Percentiles rank a stretch among this genome's conserved stretches.
Conservation (phyloP, 2,888 invertebrate species). For the Agonum fuliginosum region DNA sequence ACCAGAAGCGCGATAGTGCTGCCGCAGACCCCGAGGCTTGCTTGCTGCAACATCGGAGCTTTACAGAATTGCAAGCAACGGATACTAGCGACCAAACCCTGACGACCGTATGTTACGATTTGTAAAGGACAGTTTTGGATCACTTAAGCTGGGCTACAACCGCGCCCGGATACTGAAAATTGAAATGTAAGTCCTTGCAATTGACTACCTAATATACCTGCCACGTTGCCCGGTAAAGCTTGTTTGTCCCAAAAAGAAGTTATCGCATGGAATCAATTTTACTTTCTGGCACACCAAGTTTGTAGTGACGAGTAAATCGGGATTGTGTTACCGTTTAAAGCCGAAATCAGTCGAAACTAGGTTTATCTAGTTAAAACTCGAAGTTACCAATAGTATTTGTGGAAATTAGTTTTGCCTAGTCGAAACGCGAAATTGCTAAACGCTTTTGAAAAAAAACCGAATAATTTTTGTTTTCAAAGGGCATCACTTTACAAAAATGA, state of each 20-base stretch:
- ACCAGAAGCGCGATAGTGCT: slow-evolving; percentile 4
- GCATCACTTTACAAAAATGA: too few species aligned
- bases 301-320: neutral
- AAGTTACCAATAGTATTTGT: too few species aligned
- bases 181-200: slow-evolving; percentile 44
- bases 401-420: too few species aligned
- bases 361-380: too few species aligned
- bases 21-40: slow-evolving; percentile 8
- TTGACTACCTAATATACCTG: slow-evolving; percentile 36
- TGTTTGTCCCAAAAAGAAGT: slow-evolving; percentile 13
- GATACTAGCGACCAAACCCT: neutral
- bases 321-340: too few species aligned
- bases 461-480: too few species aligned
- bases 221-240: slow-evolving; percentile 3
- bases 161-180: slow-evolving; percentile 34
- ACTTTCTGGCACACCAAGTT: neutral
- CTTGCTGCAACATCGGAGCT: too few species aligned
- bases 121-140: slow-evolving; percentile 38
- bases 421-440: too few species aligned
- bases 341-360: too few species aligned
- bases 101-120: slow-evolving; percentile 44
- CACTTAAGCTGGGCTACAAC: slow-evolving; percentile 3
- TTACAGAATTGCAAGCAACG: too few species aligned
- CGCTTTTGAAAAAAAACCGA: too few species aligned
- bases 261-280: neutral